These are phyloP conservation scores for Rapana venosa DNA, from an alignment of 2,888 invertebrate species.

Conservation along the genomic window DNA sequence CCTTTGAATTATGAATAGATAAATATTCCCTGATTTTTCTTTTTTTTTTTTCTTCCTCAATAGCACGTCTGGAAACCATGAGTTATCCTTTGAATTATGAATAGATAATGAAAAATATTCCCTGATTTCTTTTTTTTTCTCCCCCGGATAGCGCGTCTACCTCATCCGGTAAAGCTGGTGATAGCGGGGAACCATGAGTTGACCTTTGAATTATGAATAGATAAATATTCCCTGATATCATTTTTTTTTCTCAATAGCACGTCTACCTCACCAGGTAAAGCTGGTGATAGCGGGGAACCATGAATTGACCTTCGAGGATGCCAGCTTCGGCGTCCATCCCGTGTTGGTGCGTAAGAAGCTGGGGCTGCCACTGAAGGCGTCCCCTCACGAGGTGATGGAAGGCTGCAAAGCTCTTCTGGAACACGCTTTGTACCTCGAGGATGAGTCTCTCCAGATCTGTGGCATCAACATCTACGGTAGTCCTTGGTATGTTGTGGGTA, in stretches of 20 bases:
- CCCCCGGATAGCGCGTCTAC: constrained; percentile 78
- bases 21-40: too few species aligned
- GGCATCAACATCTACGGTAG: constrained; percentile 89
- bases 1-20: constrained; percentile 28
- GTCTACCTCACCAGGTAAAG: constrained; percentile 86
- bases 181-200: constrained; percentile 90
- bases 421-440: constrained; percentile 87
- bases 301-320: constrained; percentile 79
- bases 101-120: too few species aligned
- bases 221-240: too few species aligned
- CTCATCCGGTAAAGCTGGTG: constrained; percentile 88
- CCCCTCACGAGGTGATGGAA: background rate
- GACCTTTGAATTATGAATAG: constrained; percentile 35
- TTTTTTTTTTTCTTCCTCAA: too few species aligned
- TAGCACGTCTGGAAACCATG: too few species aligned
- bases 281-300: constrained; percentile 91
- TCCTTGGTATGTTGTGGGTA: constrained; percentile 83
- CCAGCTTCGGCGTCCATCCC: background rate
- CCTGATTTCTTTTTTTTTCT: too few species aligned
- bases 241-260: too few species aligned
- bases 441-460: constrained; percentile 83
- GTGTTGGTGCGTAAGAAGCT: background rate
- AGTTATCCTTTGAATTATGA: too few species aligned
- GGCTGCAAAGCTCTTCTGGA: constrained; percentile 81
- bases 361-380: constrained; percentile 24